Evolutionary conservation across 2,888 invertebrate genomes (phyloP).

Genomic region (Tipula unca): DNA sequence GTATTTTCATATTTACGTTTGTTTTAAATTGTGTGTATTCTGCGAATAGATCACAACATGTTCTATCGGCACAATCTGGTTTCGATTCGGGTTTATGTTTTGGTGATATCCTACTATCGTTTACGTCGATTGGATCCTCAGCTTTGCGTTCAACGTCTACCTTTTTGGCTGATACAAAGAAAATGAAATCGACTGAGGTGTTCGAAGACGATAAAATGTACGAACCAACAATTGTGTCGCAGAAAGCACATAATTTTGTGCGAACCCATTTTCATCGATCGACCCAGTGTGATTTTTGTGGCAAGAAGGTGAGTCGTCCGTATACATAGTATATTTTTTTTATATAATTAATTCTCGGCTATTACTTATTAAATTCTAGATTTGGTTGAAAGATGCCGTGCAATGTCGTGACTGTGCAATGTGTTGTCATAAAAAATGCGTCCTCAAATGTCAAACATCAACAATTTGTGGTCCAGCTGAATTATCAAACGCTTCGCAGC

Average conservation of each 20-base stretch:
- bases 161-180: constrained; percentile 26
- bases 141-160: constrained; percentile 27
- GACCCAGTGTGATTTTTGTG: constrained; percentile 88
- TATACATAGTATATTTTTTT: neutral
- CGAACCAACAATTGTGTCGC: constrained; percentile 26
- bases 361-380: constrained; percentile 40
- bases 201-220: constrained; percentile 31
- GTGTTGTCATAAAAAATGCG: constrained; percentile 94
- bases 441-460: constrained; percentile 71
- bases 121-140: constrained; percentile 55
- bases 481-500: constrained; percentile 30
- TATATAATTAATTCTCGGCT: constrained; percentile 34
- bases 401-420: constrained; percentile 83
- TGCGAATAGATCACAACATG: constrained; percentile 52
- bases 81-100: constrained; percentile 87
- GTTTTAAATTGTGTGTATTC: neutral
- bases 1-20: constrained; percentile 26
- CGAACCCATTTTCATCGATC: constrained; percentile 82
- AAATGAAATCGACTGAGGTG: constrained; percentile 26
- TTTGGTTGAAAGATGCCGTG: constrained; percentile 94
- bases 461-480: constrained; percentile 51
- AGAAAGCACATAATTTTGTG: constrained; percentile 64
- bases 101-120: constrained; percentile 81
- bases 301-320: constrained; percentile 54
- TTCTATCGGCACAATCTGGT: constrained; percentile 66